Evolutionary conservation across 1,140 invertebrate species (phyloP), one percentile per base, ranked within the genome.

Genomic region (Polypedilum pembai): DNA sequence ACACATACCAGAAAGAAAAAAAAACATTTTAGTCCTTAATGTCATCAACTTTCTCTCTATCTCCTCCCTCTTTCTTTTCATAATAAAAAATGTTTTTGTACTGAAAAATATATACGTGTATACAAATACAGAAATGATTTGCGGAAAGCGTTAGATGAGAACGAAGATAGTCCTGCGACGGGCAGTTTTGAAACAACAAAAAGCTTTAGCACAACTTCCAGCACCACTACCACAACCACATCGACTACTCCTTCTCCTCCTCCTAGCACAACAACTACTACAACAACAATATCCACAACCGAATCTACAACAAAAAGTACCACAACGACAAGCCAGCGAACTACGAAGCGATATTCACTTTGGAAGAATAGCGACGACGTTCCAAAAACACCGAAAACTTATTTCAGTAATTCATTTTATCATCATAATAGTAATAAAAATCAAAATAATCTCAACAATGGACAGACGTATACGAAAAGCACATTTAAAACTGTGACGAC

Each of bases 351-450:
- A 69, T 69, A 69, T 69, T 8, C 65, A 69, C 17, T 69, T 20
- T 69, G 17, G 65, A 69, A 69, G 20, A 69, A 69, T 20, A 5
- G n/a, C 8, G 65, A 69, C 18, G 65, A 69, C 8, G 65, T 10
- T 20, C 65, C 65, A 69, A 69, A 69, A 69, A 69, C 65, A 21
- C 65, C 65, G 65, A 69, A 69, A 69, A 69, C 65, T 18, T 69
- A 69, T 69, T 69, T 69, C 65, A 69, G 65, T 69, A 69, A 69
- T 69, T 21, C 65, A 69, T 69, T 69, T 69, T 69, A 20, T 69
- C 65, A 69, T n/a, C 17, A 69, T 69, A 69, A 69, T 69, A 69
- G 12, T 56, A 56, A 56, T 56, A 56, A 56, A 56, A 56, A 56
- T 56, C 45, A 56, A 56, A 56, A 69, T 69, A 69, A 69, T 69